Percentiles rank a stretch among this genome's conserved stretches.
These are phyloP conservation scores for Drosophila setifemur DNA, from an alignment of 1,140 invertebrate genomes.

Conservation along the genomic window DNA sequence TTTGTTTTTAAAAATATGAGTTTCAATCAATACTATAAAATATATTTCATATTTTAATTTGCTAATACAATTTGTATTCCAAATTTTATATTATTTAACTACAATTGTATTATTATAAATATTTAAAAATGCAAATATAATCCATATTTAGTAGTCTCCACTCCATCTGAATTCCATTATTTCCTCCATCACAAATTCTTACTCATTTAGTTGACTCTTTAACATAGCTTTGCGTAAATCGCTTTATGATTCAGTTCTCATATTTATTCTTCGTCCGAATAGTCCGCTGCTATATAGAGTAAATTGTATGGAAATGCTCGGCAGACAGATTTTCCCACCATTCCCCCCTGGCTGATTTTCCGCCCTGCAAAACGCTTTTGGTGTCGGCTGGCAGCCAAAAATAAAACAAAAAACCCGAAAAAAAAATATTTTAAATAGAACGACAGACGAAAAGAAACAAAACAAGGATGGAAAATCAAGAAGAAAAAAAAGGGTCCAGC, in stretches of 20 bases:
- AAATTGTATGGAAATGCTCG: slow-evolving; percentile 37
- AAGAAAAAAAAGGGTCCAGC: slow-evolving; percentile 48
- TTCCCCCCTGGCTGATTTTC: slow-evolving; percentile 16
- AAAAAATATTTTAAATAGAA: slow-evolving; percentile 6
- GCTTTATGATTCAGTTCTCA: slow-evolving; percentile 18
- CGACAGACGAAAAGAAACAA: slow-evolving; percentile 31
- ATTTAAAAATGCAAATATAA: background rate
- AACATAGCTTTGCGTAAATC: background rate
- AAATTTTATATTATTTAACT: background rate
- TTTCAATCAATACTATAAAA: too few relatives aligned
- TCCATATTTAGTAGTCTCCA: too few relatives aligned
- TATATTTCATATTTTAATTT: too few relatives aligned
- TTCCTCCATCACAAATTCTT: background rate
- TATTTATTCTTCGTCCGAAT: slow-evolving; percentile 31
- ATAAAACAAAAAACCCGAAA: background rate
- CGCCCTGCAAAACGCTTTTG: slow-evolving; percentile 5
- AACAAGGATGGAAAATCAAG: slow-evolving; percentile 20
- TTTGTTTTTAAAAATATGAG: too few relatives aligned
- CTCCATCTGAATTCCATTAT: background rate
- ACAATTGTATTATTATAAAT: background rate
- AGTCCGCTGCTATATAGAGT: slow-evolving; percentile 30
- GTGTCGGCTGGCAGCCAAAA: slow-evolving; percentile 35
- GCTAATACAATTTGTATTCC: background rate
- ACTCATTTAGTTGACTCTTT: background rate
- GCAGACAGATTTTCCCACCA: slow-evolving; percentile 29